Conservation (phyloP, 2,113 vertebrate genomes). For the Vulpes vulpes region DNA sequence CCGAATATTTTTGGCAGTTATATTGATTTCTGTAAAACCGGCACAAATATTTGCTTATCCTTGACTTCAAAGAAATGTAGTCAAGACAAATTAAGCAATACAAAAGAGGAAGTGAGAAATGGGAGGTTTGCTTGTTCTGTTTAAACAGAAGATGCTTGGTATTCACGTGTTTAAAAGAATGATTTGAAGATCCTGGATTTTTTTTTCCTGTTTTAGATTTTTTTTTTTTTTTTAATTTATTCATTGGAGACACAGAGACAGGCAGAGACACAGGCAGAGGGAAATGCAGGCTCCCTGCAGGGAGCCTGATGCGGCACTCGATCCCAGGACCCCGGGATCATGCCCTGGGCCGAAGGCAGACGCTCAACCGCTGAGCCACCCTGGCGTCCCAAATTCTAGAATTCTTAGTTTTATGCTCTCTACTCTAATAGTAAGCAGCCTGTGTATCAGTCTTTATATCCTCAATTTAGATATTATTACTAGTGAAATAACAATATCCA, state of each 20-base stretch:
- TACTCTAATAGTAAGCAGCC: neutral
- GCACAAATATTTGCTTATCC: neutral
- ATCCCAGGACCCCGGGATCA: no score
- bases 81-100: neutral
- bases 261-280: no score
- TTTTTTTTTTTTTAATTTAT: no score
- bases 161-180: neutral
- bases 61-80: neutral
- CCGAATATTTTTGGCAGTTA: neutral
- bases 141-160: neutral
- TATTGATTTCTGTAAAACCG: neutral
- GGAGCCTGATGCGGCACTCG: no score
- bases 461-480: neutral
- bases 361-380: no score
- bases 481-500: neutral
- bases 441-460: neutral
- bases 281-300: no score
- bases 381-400: no score
- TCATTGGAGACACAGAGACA: no score
- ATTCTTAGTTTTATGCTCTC: neutral
- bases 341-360: no score
- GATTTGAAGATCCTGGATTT: neutral
- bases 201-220: no score
- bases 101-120: neutral
- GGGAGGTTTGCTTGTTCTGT: neutral